Evolutionary conservation across 2,113 vertebrate species (phyloP).

Genomic region (Pardalotus punctatus): DNA sequence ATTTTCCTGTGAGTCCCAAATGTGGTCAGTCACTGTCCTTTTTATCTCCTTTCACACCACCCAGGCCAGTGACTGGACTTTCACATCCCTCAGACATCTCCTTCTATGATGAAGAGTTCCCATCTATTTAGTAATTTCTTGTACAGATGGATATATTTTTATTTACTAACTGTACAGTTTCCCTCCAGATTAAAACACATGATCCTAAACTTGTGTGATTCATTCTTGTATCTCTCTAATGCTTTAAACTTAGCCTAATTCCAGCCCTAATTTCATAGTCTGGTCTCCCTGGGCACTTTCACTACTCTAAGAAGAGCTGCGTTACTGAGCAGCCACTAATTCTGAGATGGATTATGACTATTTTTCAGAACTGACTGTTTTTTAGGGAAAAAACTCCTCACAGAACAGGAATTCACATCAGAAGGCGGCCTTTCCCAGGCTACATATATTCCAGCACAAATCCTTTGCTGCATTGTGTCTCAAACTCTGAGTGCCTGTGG

Average conservation of each 20-base stretch:
- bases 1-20: neutral
- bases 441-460: neutral
- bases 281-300: neutral
- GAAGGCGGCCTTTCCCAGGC: neutral
- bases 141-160: neutral
- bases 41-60: neutral
- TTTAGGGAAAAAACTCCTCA: neutral
- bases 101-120: neutral
- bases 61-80: neutral
- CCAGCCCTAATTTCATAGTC: neutral
- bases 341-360: neutral
- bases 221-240: neutral
- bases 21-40: neutral
- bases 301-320: neutral
- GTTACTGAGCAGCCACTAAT: neutral
- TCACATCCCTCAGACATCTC: neutral
- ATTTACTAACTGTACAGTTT: neutral
- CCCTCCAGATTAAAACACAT: neutral
- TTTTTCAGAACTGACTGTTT: neutral
- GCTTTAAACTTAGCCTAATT: neutral
- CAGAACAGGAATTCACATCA: neutral
- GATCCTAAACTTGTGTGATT: neutral
- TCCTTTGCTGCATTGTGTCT: neutral
- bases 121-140: neutral
- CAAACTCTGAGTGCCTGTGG: neutral